Percentiles rank a stretch among this genome's conserved stretches.
phyloP scores from a whole-genome alignment of 2,888 invertebrate species.

The Salticus scenicus region DNA sequence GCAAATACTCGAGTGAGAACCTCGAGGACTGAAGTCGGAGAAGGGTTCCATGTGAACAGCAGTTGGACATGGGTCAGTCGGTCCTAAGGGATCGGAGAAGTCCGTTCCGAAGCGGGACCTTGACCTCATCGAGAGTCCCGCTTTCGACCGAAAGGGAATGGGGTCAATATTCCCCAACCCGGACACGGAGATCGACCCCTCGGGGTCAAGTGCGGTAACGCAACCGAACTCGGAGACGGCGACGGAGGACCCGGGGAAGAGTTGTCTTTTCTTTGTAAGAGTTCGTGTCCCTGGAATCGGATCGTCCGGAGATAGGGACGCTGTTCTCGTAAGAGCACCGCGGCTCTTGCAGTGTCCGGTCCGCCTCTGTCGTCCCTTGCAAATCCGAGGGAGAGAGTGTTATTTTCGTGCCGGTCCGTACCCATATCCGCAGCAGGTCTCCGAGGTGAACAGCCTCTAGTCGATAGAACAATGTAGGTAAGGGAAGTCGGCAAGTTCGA shows the following conservation, averaged over 20 bases:
- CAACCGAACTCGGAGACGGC: slow-evolving; percentile 76
- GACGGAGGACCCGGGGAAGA: slow-evolving; percentile 76
- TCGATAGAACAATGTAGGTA: slow-evolving; percentile 83
- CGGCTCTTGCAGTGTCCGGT: slow-evolving; percentile 76
- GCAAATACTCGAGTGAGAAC: too few species aligned
- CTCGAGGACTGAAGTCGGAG: slow-evolving; percentile 74
- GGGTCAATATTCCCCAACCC: slow-evolving; percentile 76
- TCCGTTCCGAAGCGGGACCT: slow-evolving; percentile 73
- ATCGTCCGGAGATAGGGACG: slow-evolving; percentile 76
- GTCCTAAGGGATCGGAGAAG: slow-evolving; percentile 75
- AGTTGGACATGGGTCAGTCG: slow-evolving; percentile 77
- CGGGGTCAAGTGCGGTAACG: slow-evolving; percentile 74
- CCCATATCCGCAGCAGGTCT: slow-evolving; percentile 85
- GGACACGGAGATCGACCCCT: slow-evolving; percentile 74
- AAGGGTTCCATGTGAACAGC: slow-evolving; percentile 80
- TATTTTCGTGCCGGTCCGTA: slow-evolving; percentile 71
- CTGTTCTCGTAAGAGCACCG: slow-evolving; percentile 75
- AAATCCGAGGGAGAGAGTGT: slow-evolving; percentile 67
- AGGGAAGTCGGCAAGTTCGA: slow-evolving; percentile 83
- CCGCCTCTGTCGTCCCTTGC: slow-evolving; percentile 72
- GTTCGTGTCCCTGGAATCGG: slow-evolving; percentile 76
- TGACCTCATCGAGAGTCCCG: too few species aligned
- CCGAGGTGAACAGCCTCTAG: slow-evolving; percentile 84
- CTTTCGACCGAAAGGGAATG: slow-evolving; percentile 77
- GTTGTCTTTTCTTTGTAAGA: slow-evolving; percentile 77